Base-by-base conservation (phyloP, 2,797 vertebrate genomes). In the Argyrosomus regius region DNA sequence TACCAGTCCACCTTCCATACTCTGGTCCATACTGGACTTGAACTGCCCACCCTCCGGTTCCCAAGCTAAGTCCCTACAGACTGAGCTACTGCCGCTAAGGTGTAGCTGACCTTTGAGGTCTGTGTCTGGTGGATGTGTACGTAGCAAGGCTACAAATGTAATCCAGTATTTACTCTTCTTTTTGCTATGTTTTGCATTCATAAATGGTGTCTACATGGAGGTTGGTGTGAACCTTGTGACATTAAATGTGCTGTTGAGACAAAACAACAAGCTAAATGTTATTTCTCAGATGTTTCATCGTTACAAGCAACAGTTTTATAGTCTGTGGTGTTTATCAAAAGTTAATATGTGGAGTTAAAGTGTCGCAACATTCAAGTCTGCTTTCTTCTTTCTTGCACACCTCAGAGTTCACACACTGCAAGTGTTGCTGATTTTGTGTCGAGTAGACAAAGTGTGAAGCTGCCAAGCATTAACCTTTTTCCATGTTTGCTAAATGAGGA, bases 401-500 rank as follows among this genome's bases (percentile, higher is more conserved):
- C 6, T 7, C 35, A 9, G 60, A 35, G 48, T 77, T 26, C 67
- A 41, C 39, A 63, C 28, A 17, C 48, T 41, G 17, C 13, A 58
- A 1, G 20, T 46, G 2, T 43, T 63, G 56, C 65, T 75, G 61
- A 35, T 43, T 45, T 61, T 59, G 43, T 54, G 28, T 53, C 0
- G 13, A 53, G 64, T 31, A 50, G 50, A 86, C 57, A 46, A 76
- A n/a, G 60, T 54, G 22, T 14, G 49, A 77, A 50, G 41, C 35
- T 70, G 18, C 58, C 43, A 45, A 67, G 56, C 59, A 49, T 39
- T 5, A 35, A 61, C n/a, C 10, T 62, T 69, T 41, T 46, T 62
- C 65, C n/a, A 58, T 67, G 43, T 81, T 75, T 65, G 16, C 24
- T 58, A 69, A 78, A 73, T 78, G 58, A 66, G 48, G 17, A 18